These are phyloP conservation scores for Epinephelus moara DNA, from an alignment of 2,113 vertebrate species.

Conservation along the genomic window DNA sequence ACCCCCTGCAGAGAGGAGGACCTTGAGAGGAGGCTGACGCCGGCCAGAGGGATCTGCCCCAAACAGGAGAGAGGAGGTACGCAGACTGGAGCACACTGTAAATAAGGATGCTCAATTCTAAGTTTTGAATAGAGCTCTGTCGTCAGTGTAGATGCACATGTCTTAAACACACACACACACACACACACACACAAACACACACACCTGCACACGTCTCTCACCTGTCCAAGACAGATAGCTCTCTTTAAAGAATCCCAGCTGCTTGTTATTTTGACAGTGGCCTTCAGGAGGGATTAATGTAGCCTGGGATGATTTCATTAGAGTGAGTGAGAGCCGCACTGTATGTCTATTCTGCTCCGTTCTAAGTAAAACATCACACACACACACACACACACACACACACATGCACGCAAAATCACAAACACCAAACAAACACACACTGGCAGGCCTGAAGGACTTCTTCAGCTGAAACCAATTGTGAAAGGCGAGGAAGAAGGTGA, in stretches of 20 bases:
- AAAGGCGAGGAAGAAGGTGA: conserved; percentile 72
- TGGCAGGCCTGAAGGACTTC: conserved; percentile 77
- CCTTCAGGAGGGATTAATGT: conserved; percentile 83
- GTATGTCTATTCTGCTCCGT: conserved; percentile 59
- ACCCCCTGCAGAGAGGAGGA: conserved; percentile 91
- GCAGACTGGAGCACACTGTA: conserved; percentile 1
- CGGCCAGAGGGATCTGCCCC: conserved; percentile 98
- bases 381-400: conserved; percentile 18
- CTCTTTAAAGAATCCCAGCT: conserved; percentile 77
- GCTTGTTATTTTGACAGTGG: conserved; percentile 79
- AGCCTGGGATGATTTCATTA: conserved; percentile 82
- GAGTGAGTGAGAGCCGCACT: conserved; percentile 62
- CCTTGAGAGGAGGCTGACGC: conserved; percentile 91
- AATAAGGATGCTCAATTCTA: conserved; percentile 10
- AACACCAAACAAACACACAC: conserved; percentile 44
- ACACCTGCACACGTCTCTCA: conserved; percentile 53
- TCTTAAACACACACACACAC: conserved; percentile 17
- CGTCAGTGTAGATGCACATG: conserved; percentile 9
- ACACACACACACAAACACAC: background rate
- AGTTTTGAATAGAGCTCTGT: conserved; percentile 21
- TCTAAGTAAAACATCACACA: conserved; percentile 76
- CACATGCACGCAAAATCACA: conserved; percentile 11
- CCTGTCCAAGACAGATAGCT: conserved; percentile 75
- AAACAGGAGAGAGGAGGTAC: conserved; percentile 93
- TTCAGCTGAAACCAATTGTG: conserved; percentile 85